Evolutionary conservation across 2,113 vertebrate genomes (phyloP).

Genomic region (Podilymbus podiceps): DNA sequence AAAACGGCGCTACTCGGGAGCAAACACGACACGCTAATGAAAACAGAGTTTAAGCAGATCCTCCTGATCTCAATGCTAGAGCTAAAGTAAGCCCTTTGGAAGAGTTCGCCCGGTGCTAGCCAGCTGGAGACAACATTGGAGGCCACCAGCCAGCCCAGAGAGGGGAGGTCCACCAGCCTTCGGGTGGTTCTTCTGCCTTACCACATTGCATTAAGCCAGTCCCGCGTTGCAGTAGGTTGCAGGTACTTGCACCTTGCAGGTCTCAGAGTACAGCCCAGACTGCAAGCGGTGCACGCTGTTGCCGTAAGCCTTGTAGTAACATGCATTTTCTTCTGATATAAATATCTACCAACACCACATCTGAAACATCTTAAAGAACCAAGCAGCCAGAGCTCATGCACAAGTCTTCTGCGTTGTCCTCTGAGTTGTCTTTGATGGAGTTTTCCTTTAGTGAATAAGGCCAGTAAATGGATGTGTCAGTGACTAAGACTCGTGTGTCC

Average conservation of each 20-base stretch:
- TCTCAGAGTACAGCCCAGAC: not conserved
- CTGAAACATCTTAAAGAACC: not conserved
- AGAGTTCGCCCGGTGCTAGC: not conserved
- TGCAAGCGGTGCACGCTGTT: not conserved
- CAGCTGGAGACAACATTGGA: not conserved
- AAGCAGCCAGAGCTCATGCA: not conserved
- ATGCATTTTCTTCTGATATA: not conserved
- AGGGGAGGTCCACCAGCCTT: not conserved
- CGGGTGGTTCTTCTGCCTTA: not conserved
- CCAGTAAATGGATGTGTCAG: not conserved
- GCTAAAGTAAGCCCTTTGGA: conserved; percentile 24
- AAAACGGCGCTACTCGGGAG: not conserved
- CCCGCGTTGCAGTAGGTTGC: not conserved
- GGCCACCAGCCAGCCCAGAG: not conserved
- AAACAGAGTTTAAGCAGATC: not conserved
- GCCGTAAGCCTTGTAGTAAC: not conserved
- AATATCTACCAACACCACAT: not conserved
- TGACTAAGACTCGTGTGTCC: not conserved
- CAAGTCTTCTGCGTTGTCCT: not conserved
- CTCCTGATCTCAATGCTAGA: not conserved
- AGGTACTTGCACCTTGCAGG: not conserved
- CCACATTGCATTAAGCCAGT: accelerated
- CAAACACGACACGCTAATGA: not conserved
- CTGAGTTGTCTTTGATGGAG: not conserved
- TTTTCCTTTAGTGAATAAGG: not conserved